Percentiles rank a stretch among this genome's conserved stretches.
Conservation (phyloP, 2,888 invertebrate genomes). For the Synanthedon andrenaeformis region DNA sequence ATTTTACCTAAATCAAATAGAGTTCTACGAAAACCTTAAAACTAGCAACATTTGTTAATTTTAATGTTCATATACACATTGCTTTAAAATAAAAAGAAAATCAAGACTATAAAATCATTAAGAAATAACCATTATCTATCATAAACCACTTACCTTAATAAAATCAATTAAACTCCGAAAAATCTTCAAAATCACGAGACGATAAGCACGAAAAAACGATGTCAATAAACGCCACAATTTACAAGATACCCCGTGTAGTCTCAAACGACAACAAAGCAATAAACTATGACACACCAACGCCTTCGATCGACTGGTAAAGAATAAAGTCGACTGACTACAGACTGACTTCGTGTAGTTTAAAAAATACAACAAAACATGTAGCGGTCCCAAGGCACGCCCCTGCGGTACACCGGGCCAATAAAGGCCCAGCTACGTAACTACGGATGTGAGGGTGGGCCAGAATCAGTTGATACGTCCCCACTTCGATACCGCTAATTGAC, state of each 20-base stretch:
- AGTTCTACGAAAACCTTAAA: no score
- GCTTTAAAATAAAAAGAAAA: no score
- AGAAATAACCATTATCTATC: neutral
- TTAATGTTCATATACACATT: no score
- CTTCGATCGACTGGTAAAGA: constrained; percentile 64
- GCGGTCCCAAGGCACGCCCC: constrained; percentile 56
- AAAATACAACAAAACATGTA: constrained; percentile 56
- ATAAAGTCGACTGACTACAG: constrained; percentile 46
- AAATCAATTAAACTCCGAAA: constrained; percentile 28
- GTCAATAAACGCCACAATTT: constrained; percentile 52
- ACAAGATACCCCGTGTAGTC: constrained; percentile 48
- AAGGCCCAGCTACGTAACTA: constrained; percentile 34
- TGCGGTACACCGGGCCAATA: constrained; percentile 49
- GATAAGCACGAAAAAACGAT: constrained; percentile 40
- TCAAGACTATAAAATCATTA: no score
- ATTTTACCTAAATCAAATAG: no score
- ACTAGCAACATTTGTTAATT: no score
- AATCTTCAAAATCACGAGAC: constrained; percentile 39
- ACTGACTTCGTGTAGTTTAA: constrained; percentile 38
- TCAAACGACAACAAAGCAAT: constrained; percentile 48
- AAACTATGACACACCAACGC: constrained; percentile 67
- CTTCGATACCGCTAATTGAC: constrained; percentile 69
- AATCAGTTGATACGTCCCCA: constrained; percentile 62
- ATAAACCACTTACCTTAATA: constrained; percentile 26
- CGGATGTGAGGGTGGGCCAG: constrained; percentile 54